Percentiles rank a stretch among this genome's conserved stretches.
Conservation (phyloP, 1,140 invertebrate species). For the Papilio polytes region DNA sequence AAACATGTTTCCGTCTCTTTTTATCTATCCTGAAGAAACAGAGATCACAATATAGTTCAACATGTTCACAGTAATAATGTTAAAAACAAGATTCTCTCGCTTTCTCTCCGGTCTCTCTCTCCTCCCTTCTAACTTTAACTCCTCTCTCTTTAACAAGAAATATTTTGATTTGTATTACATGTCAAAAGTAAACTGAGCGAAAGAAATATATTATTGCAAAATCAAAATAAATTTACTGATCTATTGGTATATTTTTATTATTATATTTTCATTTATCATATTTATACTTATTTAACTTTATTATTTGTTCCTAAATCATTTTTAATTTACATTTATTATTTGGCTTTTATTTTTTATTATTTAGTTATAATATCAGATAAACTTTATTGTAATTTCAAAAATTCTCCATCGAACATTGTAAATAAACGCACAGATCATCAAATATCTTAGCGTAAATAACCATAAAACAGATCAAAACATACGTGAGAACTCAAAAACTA, state of each 20-base stretch:
- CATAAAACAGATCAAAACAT: neutral
- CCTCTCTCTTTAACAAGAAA: neutral
- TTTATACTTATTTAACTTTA: neutral
- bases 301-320: neutral
- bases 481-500: neutral
- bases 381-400: neutral
- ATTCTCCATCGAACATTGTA: neutral
- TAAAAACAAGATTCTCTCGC: neutral
- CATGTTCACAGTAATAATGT: too few species aligned
- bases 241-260: too few species aligned
- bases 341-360: too few species aligned
- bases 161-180: neutral
- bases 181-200: neutral
- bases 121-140: neutral
- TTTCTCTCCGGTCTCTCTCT: neutral
- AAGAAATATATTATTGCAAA: neutral
- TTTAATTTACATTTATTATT: neutral
- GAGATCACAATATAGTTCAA: too few species aligned
- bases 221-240: neutral
- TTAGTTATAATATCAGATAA: too few species aligned
- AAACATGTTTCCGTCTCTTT: too few species aligned
- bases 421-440: neutral
- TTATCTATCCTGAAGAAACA: too few species aligned
- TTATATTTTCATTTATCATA: too few species aligned
- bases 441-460: neutral